phyloP scores from a whole-genome alignment of 2,888 invertebrate species.

The Cyaniris semiargus region DNA sequence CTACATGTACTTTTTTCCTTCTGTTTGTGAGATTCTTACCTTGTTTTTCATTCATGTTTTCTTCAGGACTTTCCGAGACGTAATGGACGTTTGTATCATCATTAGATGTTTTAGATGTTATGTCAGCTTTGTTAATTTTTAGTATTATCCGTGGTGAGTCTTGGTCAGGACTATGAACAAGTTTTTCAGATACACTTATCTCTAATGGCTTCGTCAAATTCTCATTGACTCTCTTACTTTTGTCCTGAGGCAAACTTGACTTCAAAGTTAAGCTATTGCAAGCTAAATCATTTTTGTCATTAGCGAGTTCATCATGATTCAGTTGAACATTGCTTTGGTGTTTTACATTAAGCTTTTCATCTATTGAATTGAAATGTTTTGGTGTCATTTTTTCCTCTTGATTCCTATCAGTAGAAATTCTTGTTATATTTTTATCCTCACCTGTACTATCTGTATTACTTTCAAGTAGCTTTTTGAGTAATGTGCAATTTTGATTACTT shows the following conservation, averaged over 20 bases:
- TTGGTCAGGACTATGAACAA: conserved; percentile 66
- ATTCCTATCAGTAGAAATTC: conserved; percentile 39
- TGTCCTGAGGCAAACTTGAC: conserved; percentile 52
- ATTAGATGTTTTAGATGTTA: conserved; percentile 74
- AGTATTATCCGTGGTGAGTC: conserved; percentile 82
- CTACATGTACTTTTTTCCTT: conserved; percentile 56
- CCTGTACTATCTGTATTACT: conserved; percentile 58
- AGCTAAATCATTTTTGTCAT: conserved; percentile 36
- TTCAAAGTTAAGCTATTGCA: conserved; percentile 43
- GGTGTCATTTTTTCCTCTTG: conserved; percentile 22
- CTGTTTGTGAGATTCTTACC: conserved; percentile 56
- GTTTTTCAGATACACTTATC: conserved; percentile 68
- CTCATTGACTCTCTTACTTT: conserved; percentile 56
- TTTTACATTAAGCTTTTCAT: not conserved
- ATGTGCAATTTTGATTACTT: conserved; percentile 62
- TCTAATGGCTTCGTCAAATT: conserved; percentile 71
- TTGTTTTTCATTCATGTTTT: conserved; percentile 53
- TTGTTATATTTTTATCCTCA: conserved; percentile 49
- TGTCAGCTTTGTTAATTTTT: conserved; percentile 83
- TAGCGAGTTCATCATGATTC: conserved; percentile 33
- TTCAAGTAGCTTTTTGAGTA: conserved; percentile 70
- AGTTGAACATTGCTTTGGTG: conserved; percentile 33
- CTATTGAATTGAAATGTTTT: conserved; percentile 23
- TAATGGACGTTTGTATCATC: conserved; percentile 63
- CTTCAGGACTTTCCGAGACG: conserved; percentile 56